phyloP scores from a whole-genome alignment of 2,888 invertebrate species.

The Cyclophora albipunctata region DNA sequence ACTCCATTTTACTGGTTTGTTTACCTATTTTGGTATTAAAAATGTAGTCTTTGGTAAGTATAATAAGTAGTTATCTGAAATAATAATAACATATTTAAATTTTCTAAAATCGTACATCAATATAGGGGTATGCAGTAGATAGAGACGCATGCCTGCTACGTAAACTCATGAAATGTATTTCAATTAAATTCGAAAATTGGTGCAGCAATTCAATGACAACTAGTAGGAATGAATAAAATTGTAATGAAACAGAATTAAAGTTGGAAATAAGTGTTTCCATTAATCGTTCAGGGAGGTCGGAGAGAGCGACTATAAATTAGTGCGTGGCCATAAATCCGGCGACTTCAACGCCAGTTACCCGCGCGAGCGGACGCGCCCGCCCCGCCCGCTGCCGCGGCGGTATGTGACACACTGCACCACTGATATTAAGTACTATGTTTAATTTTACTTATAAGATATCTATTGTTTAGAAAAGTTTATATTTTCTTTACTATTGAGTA shows the following conservation, averaged over 20 bases:
- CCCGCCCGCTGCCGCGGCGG: conserved; percentile 26
- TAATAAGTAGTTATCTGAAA: no score
- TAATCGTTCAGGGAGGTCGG: conserved; percentile 38
- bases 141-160: not conserved
- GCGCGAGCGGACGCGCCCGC: conserved; percentile 37
- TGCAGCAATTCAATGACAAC: not conserved
- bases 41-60: no score
- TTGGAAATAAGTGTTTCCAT: conserved; percentile 44
- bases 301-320: conserved; percentile 45
- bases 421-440: no score
- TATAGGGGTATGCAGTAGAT: no score
- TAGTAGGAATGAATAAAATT: conserved; percentile 13
- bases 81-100: no score
- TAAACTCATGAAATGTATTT: not conserved
- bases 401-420: not conserved
- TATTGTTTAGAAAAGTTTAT: no score
- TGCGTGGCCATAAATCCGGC: conserved; percentile 52
- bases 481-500: no score
- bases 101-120: no score
- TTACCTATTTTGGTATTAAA: not conserved
- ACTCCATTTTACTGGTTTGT: not conserved
- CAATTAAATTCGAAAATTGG: not conserved
- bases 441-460: no score
- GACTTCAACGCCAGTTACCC: conserved; percentile 38
- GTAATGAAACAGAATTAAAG: conserved; percentile 17